These are phyloP conservation scores for Ennomos fuscantarius DNA, from an alignment of 2,888 invertebrate species.

Conservation along the genomic window DNA sequence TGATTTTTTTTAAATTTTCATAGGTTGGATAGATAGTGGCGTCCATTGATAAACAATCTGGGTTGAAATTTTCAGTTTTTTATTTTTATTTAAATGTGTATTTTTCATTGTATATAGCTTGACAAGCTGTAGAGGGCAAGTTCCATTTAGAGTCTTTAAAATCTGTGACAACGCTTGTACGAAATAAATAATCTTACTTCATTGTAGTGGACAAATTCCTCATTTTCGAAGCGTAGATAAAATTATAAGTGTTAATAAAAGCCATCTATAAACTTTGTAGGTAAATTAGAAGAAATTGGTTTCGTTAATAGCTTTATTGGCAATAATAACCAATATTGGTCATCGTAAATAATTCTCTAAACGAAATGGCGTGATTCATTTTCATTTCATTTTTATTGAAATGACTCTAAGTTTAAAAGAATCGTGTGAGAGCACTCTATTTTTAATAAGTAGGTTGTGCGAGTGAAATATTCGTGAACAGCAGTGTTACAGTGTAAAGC, in stretches of 20 bases:
- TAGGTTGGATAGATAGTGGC: not conserved
- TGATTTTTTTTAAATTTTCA: slow-evolving; percentile 1
- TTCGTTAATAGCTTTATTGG: not conserved
- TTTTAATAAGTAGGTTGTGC: slow-evolving; percentile 38
- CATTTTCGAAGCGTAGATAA: too few species aligned
- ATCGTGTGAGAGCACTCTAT: slow-evolving; percentile 31
- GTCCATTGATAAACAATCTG: slow-evolving; percentile 1
- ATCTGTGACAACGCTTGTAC: too few species aligned
- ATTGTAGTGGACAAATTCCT: too few species aligned
- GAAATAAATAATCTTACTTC: too few species aligned
- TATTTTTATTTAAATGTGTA: too few species aligned
- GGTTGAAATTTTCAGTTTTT: too few species aligned
- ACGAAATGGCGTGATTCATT: slow-evolving; percentile 3
- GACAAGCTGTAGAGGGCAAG: too few species aligned
- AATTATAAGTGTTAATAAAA: too few species aligned
- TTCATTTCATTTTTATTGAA: slow-evolving; percentile 13
- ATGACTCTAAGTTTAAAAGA: slow-evolving; percentile 25
- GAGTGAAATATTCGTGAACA: slow-evolving; percentile 40
- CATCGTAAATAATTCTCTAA: not conserved
- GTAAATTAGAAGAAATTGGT: too few species aligned
- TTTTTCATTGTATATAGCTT: too few species aligned
- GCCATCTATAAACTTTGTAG: too few species aligned
- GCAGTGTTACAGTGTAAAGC: slow-evolving; percentile 45
- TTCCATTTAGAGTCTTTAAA: too few species aligned
- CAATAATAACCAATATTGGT: not conserved